Evolutionary conservation across 2,888 invertebrate genomes (phyloP).

Genomic region (Drepanosiphum platanoidis): DNA sequence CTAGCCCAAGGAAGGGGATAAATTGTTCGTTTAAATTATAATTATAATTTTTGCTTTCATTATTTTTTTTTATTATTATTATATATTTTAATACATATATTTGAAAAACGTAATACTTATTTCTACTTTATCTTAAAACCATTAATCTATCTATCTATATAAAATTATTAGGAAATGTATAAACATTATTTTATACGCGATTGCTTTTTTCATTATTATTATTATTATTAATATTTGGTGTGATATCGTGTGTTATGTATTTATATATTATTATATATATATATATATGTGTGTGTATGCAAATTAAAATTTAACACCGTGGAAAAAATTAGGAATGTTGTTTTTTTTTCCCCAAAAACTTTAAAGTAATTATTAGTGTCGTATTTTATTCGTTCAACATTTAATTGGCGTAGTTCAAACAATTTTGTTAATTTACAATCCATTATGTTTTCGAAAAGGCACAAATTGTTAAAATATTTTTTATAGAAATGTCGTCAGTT

Average conservation of each 20-base stretch:
- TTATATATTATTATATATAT: slow-evolving; percentile 46
- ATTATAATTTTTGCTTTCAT: slow-evolving; percentile 32
- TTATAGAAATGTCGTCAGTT: background rate
- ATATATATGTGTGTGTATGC: too few species aligned
- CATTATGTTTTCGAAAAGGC: background rate
- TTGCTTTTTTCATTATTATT: slow-evolving; percentile 24
- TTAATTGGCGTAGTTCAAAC: background rate
- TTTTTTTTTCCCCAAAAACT: slow-evolving; percentile 7
- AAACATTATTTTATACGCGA: slow-evolving; percentile 19
- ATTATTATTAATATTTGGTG: slow-evolving; percentile 29
- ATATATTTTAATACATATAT: background rate
- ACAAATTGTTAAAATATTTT: background rate
- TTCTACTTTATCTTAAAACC: background rate
- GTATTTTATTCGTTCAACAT: background rate
- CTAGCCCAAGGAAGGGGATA: slow-evolving; percentile 40
- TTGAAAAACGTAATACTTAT: slow-evolving; percentile 42
- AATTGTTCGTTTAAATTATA: slow-evolving; percentile 39
- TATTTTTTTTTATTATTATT: background rate
- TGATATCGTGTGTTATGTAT: slow-evolving; percentile 6
- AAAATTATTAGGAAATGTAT: slow-evolving; percentile 42
- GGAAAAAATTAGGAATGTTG: background rate
- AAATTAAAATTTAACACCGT: too few species aligned
- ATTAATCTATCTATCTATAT: slow-evolving; percentile 15
- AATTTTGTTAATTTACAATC: background rate
- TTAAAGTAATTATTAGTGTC: background rate